Evolutionary conservation across 2,888 invertebrate species (phyloP).

Genomic region (Pinctada fucata): DNA sequence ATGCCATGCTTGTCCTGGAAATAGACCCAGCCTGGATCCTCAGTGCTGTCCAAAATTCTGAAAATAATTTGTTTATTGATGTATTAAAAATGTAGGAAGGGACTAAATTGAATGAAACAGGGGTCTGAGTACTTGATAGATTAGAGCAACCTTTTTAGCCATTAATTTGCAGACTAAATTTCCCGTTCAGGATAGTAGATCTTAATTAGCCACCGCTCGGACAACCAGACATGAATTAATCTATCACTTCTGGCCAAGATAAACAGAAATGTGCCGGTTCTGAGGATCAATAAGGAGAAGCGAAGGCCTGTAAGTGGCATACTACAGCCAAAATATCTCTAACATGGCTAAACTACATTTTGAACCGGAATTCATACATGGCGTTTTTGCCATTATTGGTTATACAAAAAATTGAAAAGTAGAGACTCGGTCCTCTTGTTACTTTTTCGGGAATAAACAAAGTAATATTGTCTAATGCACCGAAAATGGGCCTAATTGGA

Average conservation of each 20-base stretch:
- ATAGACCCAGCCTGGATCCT: not conserved
- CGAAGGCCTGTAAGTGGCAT: no score
- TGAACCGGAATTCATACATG: no score
- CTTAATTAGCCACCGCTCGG: not conserved
- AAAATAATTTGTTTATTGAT: constrained; percentile 1
- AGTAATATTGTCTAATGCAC: no score
- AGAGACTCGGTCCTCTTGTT: no score
- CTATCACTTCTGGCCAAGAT: not conserved
- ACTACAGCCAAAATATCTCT: no score
- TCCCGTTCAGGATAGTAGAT: not conserved
- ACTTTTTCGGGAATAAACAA: no score
- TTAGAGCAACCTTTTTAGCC: not conserved
- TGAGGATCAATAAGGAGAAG: no score
- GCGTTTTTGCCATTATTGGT: no score
- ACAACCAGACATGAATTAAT: not conserved
- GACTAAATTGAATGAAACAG: not conserved
- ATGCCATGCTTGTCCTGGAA: not conserved
- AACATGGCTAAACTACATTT: no score
- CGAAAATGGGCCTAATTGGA: no score
- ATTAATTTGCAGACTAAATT: not conserved
- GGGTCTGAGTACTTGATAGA: not conserved
- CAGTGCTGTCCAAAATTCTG: not conserved
- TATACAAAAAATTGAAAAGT: no score
- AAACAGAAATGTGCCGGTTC: not conserved
- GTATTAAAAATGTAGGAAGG: not conserved